A percentile compares a stretch with the other conserved stretches of the same genome.
phyloP scores from a whole-genome alignment of 2,113 vertebrate genomes.

The Pteruthius melanotis region DNA sequence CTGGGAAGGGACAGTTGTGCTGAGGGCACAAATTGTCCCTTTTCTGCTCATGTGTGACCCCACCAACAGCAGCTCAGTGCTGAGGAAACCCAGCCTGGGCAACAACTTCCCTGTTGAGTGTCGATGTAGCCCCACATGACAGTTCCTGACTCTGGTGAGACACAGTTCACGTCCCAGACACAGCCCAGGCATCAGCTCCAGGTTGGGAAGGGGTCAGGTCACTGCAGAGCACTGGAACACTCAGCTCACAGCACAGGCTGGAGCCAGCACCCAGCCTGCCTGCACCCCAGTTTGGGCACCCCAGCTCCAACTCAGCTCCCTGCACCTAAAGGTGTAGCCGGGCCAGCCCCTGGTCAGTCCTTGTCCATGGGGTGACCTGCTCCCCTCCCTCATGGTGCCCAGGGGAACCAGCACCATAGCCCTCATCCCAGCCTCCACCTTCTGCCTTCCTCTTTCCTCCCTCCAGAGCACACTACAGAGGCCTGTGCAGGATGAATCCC shows the following conservation, averaged over 20 bases:
- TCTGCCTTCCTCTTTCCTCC: neutral
- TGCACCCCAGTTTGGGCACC: too few species aligned
- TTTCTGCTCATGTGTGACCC: neutral
- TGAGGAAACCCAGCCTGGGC: neutral
- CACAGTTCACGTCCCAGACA: neutral
- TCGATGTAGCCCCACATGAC: rapidly evolving
- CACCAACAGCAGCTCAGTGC: neutral
- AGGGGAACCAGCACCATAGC: rapidly evolving
- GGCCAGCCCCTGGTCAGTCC: neutral
- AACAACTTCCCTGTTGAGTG: neutral
- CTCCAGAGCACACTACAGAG: rapidly evolving
- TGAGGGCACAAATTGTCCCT: too few species aligned
- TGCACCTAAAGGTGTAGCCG: neutral
- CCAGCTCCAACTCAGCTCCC: neutral
- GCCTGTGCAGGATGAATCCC: neutral
- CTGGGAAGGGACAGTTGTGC: neutral
- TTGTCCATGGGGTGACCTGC: neutral
- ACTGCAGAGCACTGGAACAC: neutral
- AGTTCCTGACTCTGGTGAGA: neutral
- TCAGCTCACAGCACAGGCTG: neutral
- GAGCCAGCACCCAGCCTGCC: neutral
- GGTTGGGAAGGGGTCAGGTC: rapidly evolving
- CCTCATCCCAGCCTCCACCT: neutral
- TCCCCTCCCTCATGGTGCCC: neutral
- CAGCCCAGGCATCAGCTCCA: neutral